A percentile compares a stretch with the other conserved stretches of the same genome.
Conservation (phyloP, 2,888 invertebrate species). For the Osmoderma eremita region DNA sequence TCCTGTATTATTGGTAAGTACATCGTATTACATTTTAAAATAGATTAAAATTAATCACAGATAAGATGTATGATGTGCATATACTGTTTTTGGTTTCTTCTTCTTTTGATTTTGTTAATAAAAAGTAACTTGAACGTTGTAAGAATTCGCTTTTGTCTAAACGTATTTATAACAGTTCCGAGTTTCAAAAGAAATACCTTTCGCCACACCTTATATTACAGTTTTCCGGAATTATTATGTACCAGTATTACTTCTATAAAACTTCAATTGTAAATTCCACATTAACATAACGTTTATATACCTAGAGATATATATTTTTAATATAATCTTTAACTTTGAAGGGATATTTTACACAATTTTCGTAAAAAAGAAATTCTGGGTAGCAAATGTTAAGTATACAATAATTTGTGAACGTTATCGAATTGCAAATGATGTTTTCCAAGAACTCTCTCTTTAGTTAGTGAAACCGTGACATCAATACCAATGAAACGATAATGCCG, state of each 20-base stretch:
- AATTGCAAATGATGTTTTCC: conserved; percentile 15
- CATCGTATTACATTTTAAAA: neutral
- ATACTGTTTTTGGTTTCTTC: neutral
- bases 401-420: neutral
- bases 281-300: too few species aligned
- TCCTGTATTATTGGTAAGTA: conserved; percentile 50
- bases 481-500: conserved; percentile 4
- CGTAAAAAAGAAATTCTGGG: neutral
- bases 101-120: neutral
- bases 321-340: too few species aligned
- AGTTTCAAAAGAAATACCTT: conserved; percentile 22
- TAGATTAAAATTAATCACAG: neutral
- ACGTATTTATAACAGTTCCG: conserved; percentile 6
- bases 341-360: neutral
- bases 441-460: conserved; percentile 31
- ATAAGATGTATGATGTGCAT: neutral
- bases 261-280: too few species aligned
- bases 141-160: conserved; percentile 1
- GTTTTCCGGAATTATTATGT: conserved; percentile 15
- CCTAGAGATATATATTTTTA: too few species aligned
- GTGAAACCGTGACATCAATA: conserved; percentile 34
- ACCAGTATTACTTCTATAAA: neutral
- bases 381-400: neutral
- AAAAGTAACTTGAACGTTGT: neutral
- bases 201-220: conserved; percentile 30